These are phyloP conservation scores for Centruroides vittatus DNA, from an alignment of 1,140 invertebrate genomes.

Conservation along the genomic window DNA sequence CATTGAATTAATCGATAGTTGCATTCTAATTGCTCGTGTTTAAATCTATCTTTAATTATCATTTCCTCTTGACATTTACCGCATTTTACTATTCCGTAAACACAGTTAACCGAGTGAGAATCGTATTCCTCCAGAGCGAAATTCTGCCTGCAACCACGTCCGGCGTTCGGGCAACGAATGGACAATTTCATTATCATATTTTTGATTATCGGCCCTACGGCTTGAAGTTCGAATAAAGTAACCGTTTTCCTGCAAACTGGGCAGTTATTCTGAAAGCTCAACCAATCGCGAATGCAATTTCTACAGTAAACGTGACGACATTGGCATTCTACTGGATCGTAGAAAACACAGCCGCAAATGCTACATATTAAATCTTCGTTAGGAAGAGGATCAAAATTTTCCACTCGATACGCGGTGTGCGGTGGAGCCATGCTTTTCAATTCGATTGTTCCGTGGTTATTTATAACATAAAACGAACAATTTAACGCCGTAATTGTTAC, in stretches of 20 bases:
- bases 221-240: neutral
- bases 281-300: conserved; percentile 5
- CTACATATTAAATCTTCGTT: conserved; percentile 10
- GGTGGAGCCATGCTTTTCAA: conserved; percentile 15
- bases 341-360: conserved; percentile 5
- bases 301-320: conserved; percentile 13
- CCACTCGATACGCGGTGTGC: conserved; percentile 3
- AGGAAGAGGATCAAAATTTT: conserved; percentile 5
- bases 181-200: conserved; percentile 11
- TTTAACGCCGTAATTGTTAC: no score
- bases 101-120: conserved; percentile 1
- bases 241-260: conserved; percentile 8
- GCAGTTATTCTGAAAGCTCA: conserved; percentile 1
- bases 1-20: neutral
- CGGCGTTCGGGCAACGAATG: neutral
- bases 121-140: conserved; percentile 3
- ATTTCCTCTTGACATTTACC: conserved; percentile 1
- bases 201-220: neutral
- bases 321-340: conserved; percentile 10
- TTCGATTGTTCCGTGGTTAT: no score
- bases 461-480: no score
- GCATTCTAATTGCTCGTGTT: conserved; percentile 1
- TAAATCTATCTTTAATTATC: neutral
- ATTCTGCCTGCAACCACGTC: conserved; percentile 3
- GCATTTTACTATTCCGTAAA: conserved; percentile 1